phyloP scores from a whole-genome alignment of 2,113 vertebrate species.

The Pelmatolapia mariae region DNA sequence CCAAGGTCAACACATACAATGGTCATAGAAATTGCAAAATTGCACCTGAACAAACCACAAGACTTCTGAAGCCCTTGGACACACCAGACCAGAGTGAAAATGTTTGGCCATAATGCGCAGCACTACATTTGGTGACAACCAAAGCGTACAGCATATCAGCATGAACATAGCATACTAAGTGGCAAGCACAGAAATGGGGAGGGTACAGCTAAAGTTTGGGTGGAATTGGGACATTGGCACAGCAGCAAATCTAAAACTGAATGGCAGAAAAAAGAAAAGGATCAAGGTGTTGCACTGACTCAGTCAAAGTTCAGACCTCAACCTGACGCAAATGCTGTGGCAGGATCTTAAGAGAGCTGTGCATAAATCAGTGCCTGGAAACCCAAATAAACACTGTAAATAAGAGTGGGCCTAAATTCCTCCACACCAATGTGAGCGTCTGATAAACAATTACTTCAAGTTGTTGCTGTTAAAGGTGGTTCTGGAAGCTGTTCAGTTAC shows the following conservation, averaged over 20 bases:
- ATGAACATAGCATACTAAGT: not conserved
- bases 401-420: not conserved
- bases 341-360: not conserved
- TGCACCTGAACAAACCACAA: not conserved
- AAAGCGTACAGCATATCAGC: not conserved
- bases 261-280: not conserved
- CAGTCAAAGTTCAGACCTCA: not conserved
- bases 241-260: not conserved
- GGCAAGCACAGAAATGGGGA: not conserved
- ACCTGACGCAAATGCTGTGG: not conserved
- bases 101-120: not conserved
- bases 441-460: not conserved
- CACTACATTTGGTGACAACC: not conserved
- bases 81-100: not conserved
- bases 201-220: not conserved
- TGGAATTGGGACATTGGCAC: not conserved
- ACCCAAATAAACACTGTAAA: not conserved
- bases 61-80: not conserved
- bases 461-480: not conserved
- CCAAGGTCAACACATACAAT: not conserved
- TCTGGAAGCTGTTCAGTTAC: not conserved
- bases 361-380: not conserved
- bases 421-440: not conserved
- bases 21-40: not conserved
- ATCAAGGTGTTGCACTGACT: not conserved